Percentiles rank a stretch among this genome's conserved stretches.
Evolutionary conservation across 2,888 invertebrate species (phyloP).

Genomic region (Cecidostiba fungosa): DNA sequence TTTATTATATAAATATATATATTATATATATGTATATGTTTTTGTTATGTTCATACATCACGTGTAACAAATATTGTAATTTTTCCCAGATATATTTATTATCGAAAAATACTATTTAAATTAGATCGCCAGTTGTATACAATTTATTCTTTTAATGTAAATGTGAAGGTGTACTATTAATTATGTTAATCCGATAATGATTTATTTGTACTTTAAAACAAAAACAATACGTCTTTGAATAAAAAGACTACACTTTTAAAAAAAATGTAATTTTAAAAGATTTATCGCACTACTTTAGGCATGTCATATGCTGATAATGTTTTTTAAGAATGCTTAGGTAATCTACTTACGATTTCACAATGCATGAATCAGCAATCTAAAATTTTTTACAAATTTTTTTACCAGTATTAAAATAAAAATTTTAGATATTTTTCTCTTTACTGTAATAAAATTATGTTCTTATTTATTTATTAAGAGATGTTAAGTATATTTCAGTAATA

Average conservation of each 20-base stretch:
- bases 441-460: constrained; percentile 61
- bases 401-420: constrained; percentile 64
- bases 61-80: constrained; percentile 64
- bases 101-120: constrained; percentile 62
- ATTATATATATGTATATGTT: constrained; percentile 64
- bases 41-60: constrained; percentile 65
- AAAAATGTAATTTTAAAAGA: constrained; percentile 59
- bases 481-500: constrained; percentile 65
- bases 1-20: constrained; percentile 64
- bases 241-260: constrained; percentile 58
- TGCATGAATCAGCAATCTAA: constrained; percentile 61
- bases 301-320: constrained; percentile 60
- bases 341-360: constrained; percentile 62
- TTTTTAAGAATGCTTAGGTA: constrained; percentile 63
- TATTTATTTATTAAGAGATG: constrained; percentile 65
- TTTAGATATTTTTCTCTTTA: constrained; percentile 63
- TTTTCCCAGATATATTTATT: constrained; percentile 63
- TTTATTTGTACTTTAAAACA: constrained; percentile 59
- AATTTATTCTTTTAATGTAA: constrained; percentile 65
- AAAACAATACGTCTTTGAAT: constrained; percentile 55
- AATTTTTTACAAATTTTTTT: constrained; percentile 64
- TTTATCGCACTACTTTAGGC: constrained; percentile 59
- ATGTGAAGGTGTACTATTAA: constrained; percentile 63
- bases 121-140: constrained; percentile 63
- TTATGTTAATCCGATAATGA: constrained; percentile 58